Conservation (phyloP, 2,113 vertebrate species). For the Petrocephalus microphthalmus region DNA sequence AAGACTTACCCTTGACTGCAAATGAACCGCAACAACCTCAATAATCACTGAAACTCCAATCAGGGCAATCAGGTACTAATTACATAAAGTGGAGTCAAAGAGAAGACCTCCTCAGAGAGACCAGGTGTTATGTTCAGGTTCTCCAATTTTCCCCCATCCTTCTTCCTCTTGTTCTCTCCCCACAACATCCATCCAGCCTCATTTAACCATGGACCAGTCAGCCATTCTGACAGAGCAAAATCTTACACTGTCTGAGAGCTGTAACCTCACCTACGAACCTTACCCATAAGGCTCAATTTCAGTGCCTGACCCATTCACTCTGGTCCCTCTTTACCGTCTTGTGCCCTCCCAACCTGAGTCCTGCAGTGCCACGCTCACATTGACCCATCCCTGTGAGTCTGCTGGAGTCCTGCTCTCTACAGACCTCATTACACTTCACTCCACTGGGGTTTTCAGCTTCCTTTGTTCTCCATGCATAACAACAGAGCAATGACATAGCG, state of each 20-base stretch:
- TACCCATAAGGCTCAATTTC: not conserved
- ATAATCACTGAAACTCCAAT: too few relatives aligned
- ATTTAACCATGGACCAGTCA: not conserved
- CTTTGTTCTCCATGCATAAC: not conserved
- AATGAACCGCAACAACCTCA: not conserved
- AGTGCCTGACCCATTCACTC: not conserved
- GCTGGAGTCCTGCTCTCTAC: not conserved
- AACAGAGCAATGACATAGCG: not conserved
- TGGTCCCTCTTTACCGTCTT: not conserved
- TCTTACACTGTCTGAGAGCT: not conserved
- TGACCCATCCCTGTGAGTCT: not conserved
- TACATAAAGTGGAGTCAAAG: too few relatives aligned
- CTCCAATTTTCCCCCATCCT: too few relatives aligned
- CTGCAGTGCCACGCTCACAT: not conserved
- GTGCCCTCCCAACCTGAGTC: not conserved
- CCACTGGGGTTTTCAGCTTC: not conserved
- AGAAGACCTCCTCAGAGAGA: too few relatives aligned
- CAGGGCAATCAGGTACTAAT: too few relatives aligned
- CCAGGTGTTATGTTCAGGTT: too few relatives aligned
- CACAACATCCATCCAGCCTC: too few relatives aligned
- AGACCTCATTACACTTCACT: not conserved
- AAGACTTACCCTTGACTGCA: not conserved
- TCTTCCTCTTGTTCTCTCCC: too few relatives aligned
- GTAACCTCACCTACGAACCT: not conserved
- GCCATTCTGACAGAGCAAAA: not conserved